Base-by-base conservation (phyloP, 2,888 invertebrate species). In the Polydrusus tereticollis region DNA sequence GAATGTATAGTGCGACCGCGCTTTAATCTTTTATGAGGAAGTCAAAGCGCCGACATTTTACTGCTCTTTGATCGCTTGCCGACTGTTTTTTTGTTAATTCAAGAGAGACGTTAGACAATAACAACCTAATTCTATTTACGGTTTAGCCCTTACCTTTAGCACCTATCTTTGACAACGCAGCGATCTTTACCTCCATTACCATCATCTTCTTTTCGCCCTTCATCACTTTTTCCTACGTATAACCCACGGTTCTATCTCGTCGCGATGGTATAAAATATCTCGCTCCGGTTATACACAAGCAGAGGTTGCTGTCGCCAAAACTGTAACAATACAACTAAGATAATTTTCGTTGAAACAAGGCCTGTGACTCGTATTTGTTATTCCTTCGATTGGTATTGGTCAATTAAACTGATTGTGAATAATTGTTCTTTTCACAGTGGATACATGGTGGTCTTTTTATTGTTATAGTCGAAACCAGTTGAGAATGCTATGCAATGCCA, bases 141-240 rank as follows among this genome's bases (percentile, higher is more conserved):
- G n/a, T n/a, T 5, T 1, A 23, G 21, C 20, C 14, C 43, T 55
- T 73, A 73, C 73, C 73, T 69, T 69, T 73, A 1, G 65, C 69
- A 14, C 69, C 45, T 12, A 69, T 8, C 29, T 60, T 73, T 5
- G 69, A 41, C 14, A 69, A 47, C 3, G 59, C 55, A 60, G 66
- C 52, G 5, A 69, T 26, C 21, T 69, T 73, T 12, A 73, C 60
- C 47, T 73, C 73, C 65, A 69, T 73, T 12, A 73, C 59, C 73
- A 68, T 73, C 73, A 73, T 73, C 68, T 73, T 73, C 58, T 60
- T 69, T 1, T 29, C 45, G 16, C 58, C 65, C 55, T 73, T 69
- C 69, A 73, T 69, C 10, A 59, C 57, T 59, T n/a, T 16, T 10
- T 2, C 3, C 21, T 8, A 38, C 36, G 18, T 18, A 5, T 18